A percentile compares a stretch with the other conserved stretches of the same genome.
Evolutionary conservation across 2,113 vertebrate genomes (phyloP).

Genomic region (Columba livia): DNA sequence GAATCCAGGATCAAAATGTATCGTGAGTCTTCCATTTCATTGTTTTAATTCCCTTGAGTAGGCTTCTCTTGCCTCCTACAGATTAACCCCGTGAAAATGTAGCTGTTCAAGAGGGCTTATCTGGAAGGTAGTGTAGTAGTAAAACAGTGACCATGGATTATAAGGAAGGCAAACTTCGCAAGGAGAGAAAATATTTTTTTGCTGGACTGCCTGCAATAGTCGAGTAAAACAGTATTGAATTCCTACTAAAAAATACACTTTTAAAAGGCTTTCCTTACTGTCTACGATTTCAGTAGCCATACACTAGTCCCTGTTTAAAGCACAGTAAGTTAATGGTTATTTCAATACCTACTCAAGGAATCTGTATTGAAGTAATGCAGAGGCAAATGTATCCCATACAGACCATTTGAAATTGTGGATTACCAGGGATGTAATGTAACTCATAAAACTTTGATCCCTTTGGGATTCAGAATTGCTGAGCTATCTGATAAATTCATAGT

Average conservation of each 20-base stretch:
- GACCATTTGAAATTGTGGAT: not conserved
- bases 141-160: not conserved
- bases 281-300: not conserved
- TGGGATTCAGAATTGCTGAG: constrained; percentile 34
- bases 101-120: not conserved
- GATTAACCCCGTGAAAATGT: not conserved
- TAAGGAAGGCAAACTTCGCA: not conserved
- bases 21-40: not conserved
- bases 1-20: not conserved
- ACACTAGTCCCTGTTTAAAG: not conserved
- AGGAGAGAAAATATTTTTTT: not conserved
- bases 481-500: constrained; percentile 47
- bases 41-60: not conserved
- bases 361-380: not conserved
- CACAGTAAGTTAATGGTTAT: not conserved
- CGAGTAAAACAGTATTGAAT: not conserved
- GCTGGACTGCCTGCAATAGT: not conserved
- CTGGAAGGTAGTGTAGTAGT: not conserved
- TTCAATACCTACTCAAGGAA: constrained; percentile 2
- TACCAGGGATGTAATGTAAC: not conserved
- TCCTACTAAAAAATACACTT: not conserved
- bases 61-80: not conserved
- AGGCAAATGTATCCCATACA: not conserved
- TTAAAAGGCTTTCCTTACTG: not conserved
- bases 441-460: constrained; percentile 15